Conservation (phyloP, 30 jellyfish, hydroid and myxozoan species). For the Cassiopea xamachana region DNA sequence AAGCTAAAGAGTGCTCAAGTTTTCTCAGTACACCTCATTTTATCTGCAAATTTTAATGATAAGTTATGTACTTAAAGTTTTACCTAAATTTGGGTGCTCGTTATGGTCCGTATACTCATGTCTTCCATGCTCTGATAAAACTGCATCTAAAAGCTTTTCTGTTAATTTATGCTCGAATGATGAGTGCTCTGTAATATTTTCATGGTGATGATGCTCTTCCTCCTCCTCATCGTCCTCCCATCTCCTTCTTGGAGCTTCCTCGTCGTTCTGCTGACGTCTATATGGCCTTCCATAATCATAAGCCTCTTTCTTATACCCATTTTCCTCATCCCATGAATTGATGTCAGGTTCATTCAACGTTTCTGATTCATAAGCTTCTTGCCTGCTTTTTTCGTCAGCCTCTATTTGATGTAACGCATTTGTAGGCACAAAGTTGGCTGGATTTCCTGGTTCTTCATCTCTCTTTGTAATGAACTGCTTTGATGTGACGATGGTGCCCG, state of each 20-base stretch:
- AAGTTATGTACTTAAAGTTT: not conserved
- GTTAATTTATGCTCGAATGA: slow-evolving; percentile 88
- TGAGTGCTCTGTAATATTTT: slow-evolving; percentile 71
- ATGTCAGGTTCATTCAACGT: slow-evolving; percentile 45
- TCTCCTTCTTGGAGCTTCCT: slow-evolving; percentile 39
- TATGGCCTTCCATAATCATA: slow-evolving; percentile 44
- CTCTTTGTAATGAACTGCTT: slow-evolving; percentile 12
- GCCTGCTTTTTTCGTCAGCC: slow-evolving; percentile 31
- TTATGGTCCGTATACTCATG: slow-evolving; percentile 48
- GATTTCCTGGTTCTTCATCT: slow-evolving; percentile 27
- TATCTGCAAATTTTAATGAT: not conserved
- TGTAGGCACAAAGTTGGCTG: slow-evolving; percentile 50
- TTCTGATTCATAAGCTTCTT: slow-evolving; percentile 44
- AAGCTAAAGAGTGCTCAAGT: too few species aligned
- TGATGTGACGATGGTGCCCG: not conserved
- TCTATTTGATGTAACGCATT: slow-evolving; percentile 60
- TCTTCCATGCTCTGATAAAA: slow-evolving; percentile 57
- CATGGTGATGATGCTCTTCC: slow-evolving; percentile 55
- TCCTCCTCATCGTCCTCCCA: slow-evolving; percentile 74
- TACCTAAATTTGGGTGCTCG: slow-evolving; percentile 81
- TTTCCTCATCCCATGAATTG: slow-evolving; percentile 43
- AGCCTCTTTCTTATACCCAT: slow-evolving; percentile 25
- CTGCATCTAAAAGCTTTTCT: slow-evolving; percentile 90
- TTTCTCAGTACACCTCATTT: too few species aligned
- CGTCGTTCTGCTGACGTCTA: slow-evolving; percentile 51